Evolutionary conservation across 2,888 invertebrate genomes (phyloP), one percentile per base, ranked within the genome.

Genomic region (Dynastes hyllus): DNA sequence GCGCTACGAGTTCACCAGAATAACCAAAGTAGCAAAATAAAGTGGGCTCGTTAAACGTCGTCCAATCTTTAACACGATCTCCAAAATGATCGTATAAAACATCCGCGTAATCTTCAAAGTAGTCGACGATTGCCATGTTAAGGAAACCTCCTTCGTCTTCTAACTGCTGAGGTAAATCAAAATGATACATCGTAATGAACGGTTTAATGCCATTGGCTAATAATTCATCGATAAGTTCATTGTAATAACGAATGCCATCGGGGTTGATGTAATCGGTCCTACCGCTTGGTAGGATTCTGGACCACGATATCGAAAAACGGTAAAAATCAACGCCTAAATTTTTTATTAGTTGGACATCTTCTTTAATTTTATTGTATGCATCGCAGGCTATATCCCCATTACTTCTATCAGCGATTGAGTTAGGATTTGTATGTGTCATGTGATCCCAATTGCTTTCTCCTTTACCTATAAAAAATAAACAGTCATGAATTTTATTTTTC

Each of bases 81-180:
- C 87, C 88, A 80, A 87, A 88, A 50, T 78, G 81, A 80, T 80
- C 80, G 78, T 87, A 88, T 11, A 91, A 87, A 55, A 93, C 88
- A 83, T 89, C 88, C 0, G 93, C 93, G 79, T 92, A 93, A 82
- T 92, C 91, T 11, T 88, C 89, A 84, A 93, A 94, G 86, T 92
- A 92, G 58, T 92, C 91, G 0, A 90, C 91, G 67, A 93, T 90
- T 9, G 90, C 80, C 87, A 90, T 6, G 90, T 88, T 82, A 87
- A 91, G 90, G 92, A 93, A 93, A 0, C 93, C 93, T 0, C 93
- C 93, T 3, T 92, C 86, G 65, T 92, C 91, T 88, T 92, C 91
- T 22, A 92, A 86, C 4, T 83, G 79, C 83, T 92, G 91, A 0
- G 93, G 93, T 78, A 93, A 88, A 85, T 94, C 93, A 92, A 92